Base-by-base conservation (phyloP, 2,888 invertebrate species). In the Platypus cylindrus region DNA sequence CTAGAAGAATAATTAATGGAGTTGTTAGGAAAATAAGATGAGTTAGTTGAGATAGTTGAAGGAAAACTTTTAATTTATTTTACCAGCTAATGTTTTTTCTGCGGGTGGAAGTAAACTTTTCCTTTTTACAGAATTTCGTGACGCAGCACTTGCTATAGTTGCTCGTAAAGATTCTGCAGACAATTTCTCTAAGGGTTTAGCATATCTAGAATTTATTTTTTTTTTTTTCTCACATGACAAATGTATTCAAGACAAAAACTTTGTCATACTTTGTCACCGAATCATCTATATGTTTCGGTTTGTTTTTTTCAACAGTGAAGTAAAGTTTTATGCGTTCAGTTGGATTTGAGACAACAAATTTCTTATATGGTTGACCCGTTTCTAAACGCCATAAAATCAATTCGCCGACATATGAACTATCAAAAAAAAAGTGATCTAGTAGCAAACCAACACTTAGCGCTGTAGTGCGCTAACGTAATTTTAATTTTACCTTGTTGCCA, bases 381-480 rank as follows among this genome's bases (percentile, higher is more conserved):
- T 85, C 83, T 35, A 85, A 62, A 45, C 77, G 73, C 86, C 87
- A 87, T 45, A 89, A 67, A 15, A 86, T 65, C 30, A 89, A 65
- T 58, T 84, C 82, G 0, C 87, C 87, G 47, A 75, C 78, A 57
- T 81, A 81, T 8, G 78, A 76, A 43, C 73, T 43, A 12, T n/a
- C 36, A 30, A 31, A 30, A 14, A 30, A 13, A 12, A 12, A 18
- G 11, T 27, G 11, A 32, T 3, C 15, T 11, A 18, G n/a, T n/a
- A n/a, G n/a, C n/a, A n/a, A n/a, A n/a, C 16, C 8, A 5, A n/a
- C 15, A 14, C 17, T 2, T 3, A 28, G 17, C n/a, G 3, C 13
- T 28, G 3, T 15, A 5, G 5, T 17, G 9, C 5, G n/a, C n/a
- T n/a, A n/a, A n/a, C n/a, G 20, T 30, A 20, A 8, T 25, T 8